These are phyloP conservation scores for Alexandromys oeconomus DNA, from an alignment of 2,797 vertebrate genomes.

Conservation along the genomic window DNA sequence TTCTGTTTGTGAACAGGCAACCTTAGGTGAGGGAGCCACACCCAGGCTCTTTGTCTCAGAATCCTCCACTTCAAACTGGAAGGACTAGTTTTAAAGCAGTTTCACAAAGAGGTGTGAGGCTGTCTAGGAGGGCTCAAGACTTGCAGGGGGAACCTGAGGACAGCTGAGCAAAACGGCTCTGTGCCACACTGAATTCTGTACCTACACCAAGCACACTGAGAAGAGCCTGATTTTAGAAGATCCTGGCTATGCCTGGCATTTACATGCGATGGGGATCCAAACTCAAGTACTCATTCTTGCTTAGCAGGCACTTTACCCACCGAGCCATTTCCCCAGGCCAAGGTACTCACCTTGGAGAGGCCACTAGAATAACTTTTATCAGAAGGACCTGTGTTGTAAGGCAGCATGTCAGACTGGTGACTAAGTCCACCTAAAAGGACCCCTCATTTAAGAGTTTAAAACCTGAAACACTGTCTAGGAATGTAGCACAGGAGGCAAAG, in stretches of 20 bases:
- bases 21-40: not conserved
- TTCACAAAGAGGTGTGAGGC: not conserved
- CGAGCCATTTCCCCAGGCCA: not conserved
- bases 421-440: not conserved
- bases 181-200: not conserved
- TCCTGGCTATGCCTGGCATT: not conserved
- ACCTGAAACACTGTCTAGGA: not conserved
- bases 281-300: not conserved
- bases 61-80: conserved; percentile 6
- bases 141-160: not conserved
- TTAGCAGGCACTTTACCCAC: not conserved
- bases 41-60: not conserved
- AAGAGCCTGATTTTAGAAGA: not conserved
- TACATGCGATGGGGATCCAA: not conserved
- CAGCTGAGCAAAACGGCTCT: not conserved
- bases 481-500: not conserved
- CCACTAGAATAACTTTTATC: not conserved
- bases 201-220: no score
- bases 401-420: not conserved
- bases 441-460: not conserved
- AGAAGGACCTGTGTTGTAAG: not conserved
- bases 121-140: not conserved
- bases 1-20: not conserved
- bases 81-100: conserved; percentile 16
- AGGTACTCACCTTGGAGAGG: not conserved